These are phyloP conservation scores for Agrotis puta DNA, from an alignment of 2,888 invertebrate genomes.

Conservation along the genomic window DNA sequence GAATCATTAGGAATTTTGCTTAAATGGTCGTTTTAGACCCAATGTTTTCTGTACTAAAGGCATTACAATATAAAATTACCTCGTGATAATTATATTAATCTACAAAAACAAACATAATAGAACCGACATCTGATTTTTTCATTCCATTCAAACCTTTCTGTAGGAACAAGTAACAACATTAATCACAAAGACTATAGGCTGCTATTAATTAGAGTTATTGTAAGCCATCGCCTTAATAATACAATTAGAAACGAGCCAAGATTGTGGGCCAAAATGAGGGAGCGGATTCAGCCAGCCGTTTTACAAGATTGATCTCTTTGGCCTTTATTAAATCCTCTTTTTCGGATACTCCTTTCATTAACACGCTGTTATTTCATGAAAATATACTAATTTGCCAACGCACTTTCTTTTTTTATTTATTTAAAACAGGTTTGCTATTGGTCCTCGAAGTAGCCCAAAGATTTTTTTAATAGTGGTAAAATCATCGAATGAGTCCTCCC, in stretches of 20 bases:
- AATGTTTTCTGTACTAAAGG: no score
- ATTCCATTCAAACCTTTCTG: conserved; percentile 19
- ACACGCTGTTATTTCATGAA: conserved; percentile 25
- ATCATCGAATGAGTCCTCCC: no score
- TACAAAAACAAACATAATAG: background rate
- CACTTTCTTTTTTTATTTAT: background rate
- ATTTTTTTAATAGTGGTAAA: no score
- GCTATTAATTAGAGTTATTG: conserved; percentile 46
- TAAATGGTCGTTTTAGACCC: no score
- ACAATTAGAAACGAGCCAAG: conserved; percentile 43
- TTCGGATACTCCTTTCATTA: conserved; percentile 46
- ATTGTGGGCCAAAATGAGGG: conserved; percentile 29
- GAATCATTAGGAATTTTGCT: no score
- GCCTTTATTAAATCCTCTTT: conserved; percentile 40
- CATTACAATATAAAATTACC: background rate
- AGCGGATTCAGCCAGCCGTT: conserved; percentile 22
- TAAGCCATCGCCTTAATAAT: conserved; percentile 47
- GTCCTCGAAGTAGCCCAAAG: no score
- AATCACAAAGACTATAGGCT: conserved; percentile 28
- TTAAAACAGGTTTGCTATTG: background rate
- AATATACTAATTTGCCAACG: background rate
- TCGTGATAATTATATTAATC: background rate
- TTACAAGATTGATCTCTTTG: conserved; percentile 36
- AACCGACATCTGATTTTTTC: background rate
- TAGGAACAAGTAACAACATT: conserved; percentile 10